Evolutionary conservation across 2,888 invertebrate species (phyloP).

Genomic region (Xestia ashworthii): DNA sequence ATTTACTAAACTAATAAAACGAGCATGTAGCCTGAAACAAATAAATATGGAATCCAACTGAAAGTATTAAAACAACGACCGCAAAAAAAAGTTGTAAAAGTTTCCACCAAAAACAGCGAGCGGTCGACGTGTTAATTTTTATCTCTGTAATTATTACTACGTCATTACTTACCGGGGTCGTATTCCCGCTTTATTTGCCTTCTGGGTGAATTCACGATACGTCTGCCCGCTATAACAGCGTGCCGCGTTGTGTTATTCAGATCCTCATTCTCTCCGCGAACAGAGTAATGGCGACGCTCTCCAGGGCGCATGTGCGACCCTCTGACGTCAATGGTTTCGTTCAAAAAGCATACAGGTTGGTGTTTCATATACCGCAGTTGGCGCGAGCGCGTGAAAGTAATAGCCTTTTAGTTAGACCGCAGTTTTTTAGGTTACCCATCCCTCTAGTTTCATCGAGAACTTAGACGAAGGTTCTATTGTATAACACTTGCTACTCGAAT

Average conservation of each 20-base stretch:
- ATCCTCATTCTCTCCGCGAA: constrained; percentile 61
- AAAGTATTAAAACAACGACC: neutral
- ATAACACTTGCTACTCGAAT: neutral
- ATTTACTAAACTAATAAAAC: constrained; percentile 29
- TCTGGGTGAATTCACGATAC: constrained; percentile 70
- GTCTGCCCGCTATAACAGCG: constrained; percentile 78
- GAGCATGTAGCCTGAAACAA: constrained; percentile 11
- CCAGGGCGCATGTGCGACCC: constrained; percentile 78
- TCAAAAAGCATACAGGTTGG: constrained; percentile 88
- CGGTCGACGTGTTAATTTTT: constrained; percentile 55
- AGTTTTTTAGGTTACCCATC: constrained; percentile 42
- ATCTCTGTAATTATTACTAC: constrained; percentile 67
- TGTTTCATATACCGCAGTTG: constrained; percentile 73
- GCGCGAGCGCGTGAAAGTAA: constrained; percentile 64
- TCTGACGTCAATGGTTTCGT: constrained; percentile 89
- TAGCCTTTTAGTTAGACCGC: constrained; percentile 48
- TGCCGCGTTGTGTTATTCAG: constrained; percentile 79
- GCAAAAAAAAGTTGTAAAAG: constrained; percentile 19
- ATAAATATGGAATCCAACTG: constrained; percentile 12
- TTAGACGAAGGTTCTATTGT: neutral
- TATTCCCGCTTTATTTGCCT: constrained; percentile 80
- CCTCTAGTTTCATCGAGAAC: constrained; percentile 10
- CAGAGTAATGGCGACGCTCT: constrained; percentile 69
- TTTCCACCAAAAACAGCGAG: constrained; percentile 19
- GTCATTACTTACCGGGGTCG: constrained; percentile 80